Evolutionary conservation across 1,140 invertebrate genomes (phyloP).

Genomic region (Halictus rubicundus): DNA sequence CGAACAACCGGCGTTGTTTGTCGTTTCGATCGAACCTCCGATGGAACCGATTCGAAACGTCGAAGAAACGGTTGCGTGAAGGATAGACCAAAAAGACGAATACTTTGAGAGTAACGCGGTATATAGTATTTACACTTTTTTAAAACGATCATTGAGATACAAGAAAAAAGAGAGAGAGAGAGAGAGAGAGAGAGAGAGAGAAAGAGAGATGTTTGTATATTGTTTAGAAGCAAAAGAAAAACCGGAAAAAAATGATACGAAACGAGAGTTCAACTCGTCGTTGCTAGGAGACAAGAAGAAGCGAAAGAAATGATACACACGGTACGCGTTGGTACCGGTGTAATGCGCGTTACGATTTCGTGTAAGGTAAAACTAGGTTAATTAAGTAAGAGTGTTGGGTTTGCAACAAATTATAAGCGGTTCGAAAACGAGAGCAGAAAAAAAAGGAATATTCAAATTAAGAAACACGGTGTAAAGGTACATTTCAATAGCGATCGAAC

Average conservation of each 20-base stretch:
- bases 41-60: background rate
- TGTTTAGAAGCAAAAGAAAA: slow-evolving; percentile 21
- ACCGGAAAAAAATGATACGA: too few relatives aligned
- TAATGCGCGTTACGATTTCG: slow-evolving; percentile 27
- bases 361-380: slow-evolving; percentile 34
- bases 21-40: slow-evolving; percentile 9
- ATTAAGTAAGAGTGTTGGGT: slow-evolving; percentile 33
- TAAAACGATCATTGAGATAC: slow-evolving; percentile 21
- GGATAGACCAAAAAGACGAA: slow-evolving; percentile 23
- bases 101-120: slow-evolving; percentile 9
- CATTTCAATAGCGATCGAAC: background rate
- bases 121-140: slow-evolving; percentile 15
- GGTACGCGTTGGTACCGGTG: slow-evolving; percentile 12
- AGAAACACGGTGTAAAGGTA: background rate
- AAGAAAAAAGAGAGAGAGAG: background rate
- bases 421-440: background rate
- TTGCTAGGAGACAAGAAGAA: background rate
- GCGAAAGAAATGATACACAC: background rate
- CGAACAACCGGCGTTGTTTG: too few relatives aligned
- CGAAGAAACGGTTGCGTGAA: slow-evolving; percentile 4
- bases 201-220: slow-evolving; percentile 28
- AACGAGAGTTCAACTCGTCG: background rate
- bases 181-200: too few relatives aligned
- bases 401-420: slow-evolving; percentile 18
- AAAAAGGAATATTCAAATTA: background rate